Evolutionary conservation across 2,797 vertebrate genomes (phyloP), one percentile per base, ranked within the genome.

Genomic region (Danio choprae): DNA sequence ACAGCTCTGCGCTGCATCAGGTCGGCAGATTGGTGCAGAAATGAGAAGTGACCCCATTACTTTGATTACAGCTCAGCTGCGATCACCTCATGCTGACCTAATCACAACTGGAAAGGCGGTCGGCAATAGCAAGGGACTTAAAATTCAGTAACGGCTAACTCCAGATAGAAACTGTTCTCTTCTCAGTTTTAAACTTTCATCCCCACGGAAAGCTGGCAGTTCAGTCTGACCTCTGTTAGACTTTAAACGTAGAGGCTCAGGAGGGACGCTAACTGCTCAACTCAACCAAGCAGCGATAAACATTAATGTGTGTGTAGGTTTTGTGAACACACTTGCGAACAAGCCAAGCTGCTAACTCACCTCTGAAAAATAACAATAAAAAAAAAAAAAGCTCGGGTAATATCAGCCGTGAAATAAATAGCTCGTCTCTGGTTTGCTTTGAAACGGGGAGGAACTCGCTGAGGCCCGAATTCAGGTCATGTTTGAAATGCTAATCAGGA

Each of bases 401-500:
- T 60, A 59, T 74, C 13, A 56, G 43, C 43, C 63, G 40, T 79
- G 69, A 74, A 74, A 60, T 80, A 80, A 56, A 65, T 29, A 40
- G 77, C 69, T 48, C 63, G 10, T 79, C 46, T 72, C 41, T 58
- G 67, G 50, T 72, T 79, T 36, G 59, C 59, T 73, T 73, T 65
- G 56, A 65, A 73, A 62, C 6, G 1, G 41, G 43, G 68, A 73
- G 60, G 69, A 73, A 76, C 46, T 53, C 3, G 36, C 55, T 64
- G 55, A 69, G 36, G 58, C 58, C 56, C 53, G 71, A 79, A 83
- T 74, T 69, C 74, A 83, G 76, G 81, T 75, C 76, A 80, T 79
- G 77, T 80, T 75, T 75, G 81, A 79, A 79, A 78, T 79, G 81
- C 77, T 79, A 83, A 83, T 83, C 56, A 81, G 71, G 29, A 59